These are phyloP conservation scores for Gallinago nigripennis DNA, from an alignment of 2,797 vertebrate species.

Conservation along the genomic window DNA sequence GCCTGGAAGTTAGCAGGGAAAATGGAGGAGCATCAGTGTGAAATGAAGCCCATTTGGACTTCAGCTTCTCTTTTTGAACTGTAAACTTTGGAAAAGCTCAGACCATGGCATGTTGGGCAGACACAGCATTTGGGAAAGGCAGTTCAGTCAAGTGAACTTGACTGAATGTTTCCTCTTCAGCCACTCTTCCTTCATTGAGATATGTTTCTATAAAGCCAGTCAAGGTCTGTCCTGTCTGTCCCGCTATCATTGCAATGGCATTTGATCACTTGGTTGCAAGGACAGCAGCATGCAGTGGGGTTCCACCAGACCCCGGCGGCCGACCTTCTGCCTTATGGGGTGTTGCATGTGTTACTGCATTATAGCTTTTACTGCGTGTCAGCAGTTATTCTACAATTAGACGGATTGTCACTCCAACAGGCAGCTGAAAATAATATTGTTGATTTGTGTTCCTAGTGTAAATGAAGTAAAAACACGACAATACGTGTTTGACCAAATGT, in stretches of 20 bases:
- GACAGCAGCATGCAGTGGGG: accelerated
- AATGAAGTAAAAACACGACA: neutral
- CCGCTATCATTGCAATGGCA: accelerated
- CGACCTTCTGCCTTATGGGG: neutral
- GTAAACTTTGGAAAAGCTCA: neutral
- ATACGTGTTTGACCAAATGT: neutral
- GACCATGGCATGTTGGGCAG: neutral
- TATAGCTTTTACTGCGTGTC: accelerated
- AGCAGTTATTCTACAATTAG: constrained; percentile 6
- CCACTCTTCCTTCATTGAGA: neutral
- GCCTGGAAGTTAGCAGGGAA: constrained; percentile 1
- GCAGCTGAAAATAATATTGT: neutral
- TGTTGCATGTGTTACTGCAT: neutral
- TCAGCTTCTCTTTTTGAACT: neutral
- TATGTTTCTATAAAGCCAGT: accelerated
- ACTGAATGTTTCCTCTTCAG: neutral
- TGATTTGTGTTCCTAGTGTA: neutral
- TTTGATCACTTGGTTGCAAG: neutral
- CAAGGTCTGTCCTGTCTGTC: neutral
- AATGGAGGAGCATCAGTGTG: accelerated
- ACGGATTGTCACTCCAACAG: neutral
- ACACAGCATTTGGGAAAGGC: neutral
- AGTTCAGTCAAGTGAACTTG: neutral
- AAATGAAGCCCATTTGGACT: neutral
- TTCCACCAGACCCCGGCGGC: neutral